These are phyloP conservation scores for Aphodius granarius DNA, from an alignment of 2,888 invertebrate genomes.

Conservation along the genomic window DNA sequence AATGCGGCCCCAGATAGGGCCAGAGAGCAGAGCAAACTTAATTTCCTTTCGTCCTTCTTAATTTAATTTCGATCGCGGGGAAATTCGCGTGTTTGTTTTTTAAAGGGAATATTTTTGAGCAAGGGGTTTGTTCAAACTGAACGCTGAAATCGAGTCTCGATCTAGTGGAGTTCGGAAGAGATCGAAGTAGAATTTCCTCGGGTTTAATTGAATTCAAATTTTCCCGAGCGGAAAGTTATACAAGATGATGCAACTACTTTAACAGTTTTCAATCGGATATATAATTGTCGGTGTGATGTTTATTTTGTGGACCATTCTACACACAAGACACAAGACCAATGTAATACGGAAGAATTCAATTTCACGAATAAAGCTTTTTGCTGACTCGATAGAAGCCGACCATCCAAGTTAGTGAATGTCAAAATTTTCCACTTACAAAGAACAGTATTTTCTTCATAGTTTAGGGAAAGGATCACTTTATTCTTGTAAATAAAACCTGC, in stretches of 20 bases:
- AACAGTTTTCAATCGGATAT: background rate
- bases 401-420: background rate
- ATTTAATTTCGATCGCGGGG: constrained; percentile 29
- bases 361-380: background rate
- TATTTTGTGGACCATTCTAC: background rate
- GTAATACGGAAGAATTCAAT: background rate
- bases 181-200: background rate
- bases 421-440: background rate
- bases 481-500: too few species aligned
- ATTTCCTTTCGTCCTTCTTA: constrained; percentile 25
- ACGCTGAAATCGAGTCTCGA: background rate
- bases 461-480: too few species aligned
- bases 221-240: background rate
- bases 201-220: background rate
- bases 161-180: background rate
- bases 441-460: too few species aligned
- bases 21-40: constrained; percentile 11
- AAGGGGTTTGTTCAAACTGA: background rate
- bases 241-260: background rate
- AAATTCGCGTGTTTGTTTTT: constrained; percentile 30
- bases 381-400: background rate
- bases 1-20: background rate
- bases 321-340: background rate
- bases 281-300: background rate
- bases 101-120: constrained; percentile 4